phyloP scores from a whole-genome alignment of 2,797 vertebrate genomes.

The Apogon hyalosoma region DNA sequence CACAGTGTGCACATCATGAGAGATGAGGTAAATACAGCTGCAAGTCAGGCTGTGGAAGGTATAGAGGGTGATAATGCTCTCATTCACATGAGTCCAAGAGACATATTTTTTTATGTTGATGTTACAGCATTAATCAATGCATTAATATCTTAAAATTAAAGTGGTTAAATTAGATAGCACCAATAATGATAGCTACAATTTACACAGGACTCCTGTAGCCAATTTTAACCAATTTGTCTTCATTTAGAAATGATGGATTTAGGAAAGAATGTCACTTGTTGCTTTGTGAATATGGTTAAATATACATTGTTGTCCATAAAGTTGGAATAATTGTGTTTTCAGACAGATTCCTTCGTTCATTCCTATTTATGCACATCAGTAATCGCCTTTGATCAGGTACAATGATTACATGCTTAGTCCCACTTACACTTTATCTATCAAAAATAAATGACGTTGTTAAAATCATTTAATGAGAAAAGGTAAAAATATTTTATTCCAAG shows the following conservation, averaged over 20 bases:
- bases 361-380: no score
- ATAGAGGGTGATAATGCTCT: slow-evolving; percentile 19
- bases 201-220: neutral
- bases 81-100: neutral
- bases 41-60: neutral
- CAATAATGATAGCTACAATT: slow-evolving; percentile 1
- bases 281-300: neutral
- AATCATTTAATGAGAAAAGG: no score
- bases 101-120: neutral
- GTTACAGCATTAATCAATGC: neutral
- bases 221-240: neutral
- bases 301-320: no score
- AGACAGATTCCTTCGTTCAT: no score
- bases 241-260: neutral
- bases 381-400: no score
- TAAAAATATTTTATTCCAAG: no score
- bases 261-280: neutral
- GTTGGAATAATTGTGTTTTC: no score
- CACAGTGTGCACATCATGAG: slow-evolving; percentile 23
- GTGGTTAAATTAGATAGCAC: slow-evolving; percentile 6
- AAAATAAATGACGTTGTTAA: no score
- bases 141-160: neutral
- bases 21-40: slow-evolving; percentile 20
- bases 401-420: no score
- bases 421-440: no score